Evolutionary conservation across 2,113 vertebrate genomes (phyloP), one percentile per base, ranked within the genome.

Genomic region (Albula glossodonta): DNA sequence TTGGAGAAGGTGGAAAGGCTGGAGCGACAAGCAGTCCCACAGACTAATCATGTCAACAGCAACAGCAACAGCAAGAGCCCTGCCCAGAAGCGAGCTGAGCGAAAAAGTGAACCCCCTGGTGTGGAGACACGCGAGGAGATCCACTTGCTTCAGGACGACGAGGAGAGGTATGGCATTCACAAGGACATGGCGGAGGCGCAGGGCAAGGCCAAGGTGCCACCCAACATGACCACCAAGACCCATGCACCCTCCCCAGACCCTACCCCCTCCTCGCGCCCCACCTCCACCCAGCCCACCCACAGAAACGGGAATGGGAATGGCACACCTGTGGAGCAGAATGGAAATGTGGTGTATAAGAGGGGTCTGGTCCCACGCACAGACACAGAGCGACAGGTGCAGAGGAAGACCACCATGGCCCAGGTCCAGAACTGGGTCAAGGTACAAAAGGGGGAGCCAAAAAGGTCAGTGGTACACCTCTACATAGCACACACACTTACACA

Each of bases 361-460:
- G 94, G 94, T 31, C 93, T 95, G 85, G 92, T 95, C 89, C 90
- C 95, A 22, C 95, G 94, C 74, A 85, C 91, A 49, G 96, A 95
- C 88, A 87, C 94, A 7, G 97, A 97, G 85, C 99, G 98, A 91
- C 96, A 97, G 22, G 95, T 95, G 90, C 97, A 99, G 91, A 96
- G 97, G 90, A 98, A 97, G 93, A 98, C 94, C 83, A 94, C 94
- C 8, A 92, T 98, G 95, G 95, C 97, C 91, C 98, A 99, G 88
- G 96, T 97, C 93, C 97, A 99, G 88, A 96, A 98, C 86, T 99
- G 98, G 98, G 96, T 98, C 31, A 98, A 98, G 92, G 94, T 96
- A 88, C 98, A 97, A 88, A 99, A 98, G 94, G 96, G 94, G 80
- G 97, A 99, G 0, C 85, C 94, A 19, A 97, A 96, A 91, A 99